A percentile compares a stretch with the other conserved stretches of the same genome.
phyloP scores from a whole-genome alignment of 2,888 invertebrate genomes.

The Yponomeuta plumbellus region DNA sequence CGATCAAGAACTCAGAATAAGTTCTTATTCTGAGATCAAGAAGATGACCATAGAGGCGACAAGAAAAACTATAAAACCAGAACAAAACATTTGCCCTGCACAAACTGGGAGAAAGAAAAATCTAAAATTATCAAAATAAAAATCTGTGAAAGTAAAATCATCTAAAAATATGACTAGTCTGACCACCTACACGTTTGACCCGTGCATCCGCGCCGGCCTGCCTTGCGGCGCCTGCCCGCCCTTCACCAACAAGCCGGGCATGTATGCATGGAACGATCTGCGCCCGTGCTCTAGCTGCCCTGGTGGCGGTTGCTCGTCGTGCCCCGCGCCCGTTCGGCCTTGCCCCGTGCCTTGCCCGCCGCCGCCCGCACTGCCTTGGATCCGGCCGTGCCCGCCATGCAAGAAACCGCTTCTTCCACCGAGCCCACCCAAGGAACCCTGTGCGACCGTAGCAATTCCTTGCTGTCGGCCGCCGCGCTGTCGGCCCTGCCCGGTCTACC shows the following conservation, averaged over 20 bases:
- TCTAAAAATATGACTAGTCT: constrained; percentile 58
- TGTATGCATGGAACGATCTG: constrained; percentile 49
- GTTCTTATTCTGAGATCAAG: too few relatives aligned
- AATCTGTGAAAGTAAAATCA: constrained; percentile 7
- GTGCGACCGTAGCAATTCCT: constrained; percentile 64
- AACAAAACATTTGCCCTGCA: too few relatives aligned
- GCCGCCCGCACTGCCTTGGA: constrained; percentile 49
- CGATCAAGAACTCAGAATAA: background rate
- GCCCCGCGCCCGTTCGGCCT: constrained; percentile 64
- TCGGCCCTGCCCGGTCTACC: constrained; percentile 75
- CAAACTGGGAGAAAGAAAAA: background rate
- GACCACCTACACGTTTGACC: constrained; percentile 64
- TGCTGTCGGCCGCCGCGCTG: constrained; percentile 71
- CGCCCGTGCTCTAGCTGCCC: constrained; percentile 59
- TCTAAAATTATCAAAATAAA: background rate
- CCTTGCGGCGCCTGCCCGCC: constrained; percentile 67
- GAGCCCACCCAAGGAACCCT: constrained; percentile 38
- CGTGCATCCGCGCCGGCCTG: constrained; percentile 54
- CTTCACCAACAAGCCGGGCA: constrained; percentile 58
- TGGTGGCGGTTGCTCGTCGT: constrained; percentile 65
- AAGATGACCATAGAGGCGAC: background rate
- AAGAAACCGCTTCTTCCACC: constrained; percentile 48
- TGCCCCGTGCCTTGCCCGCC: constrained; percentile 53
- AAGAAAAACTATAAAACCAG: too few relatives aligned
- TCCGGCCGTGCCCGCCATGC: constrained; percentile 61